Evolutionary conservation across 30 jellyfish, hydroid and myxozoan species (phyloP), one percentile per base, ranked within the genome.

Genomic region (Aurelia sp.): DNA sequence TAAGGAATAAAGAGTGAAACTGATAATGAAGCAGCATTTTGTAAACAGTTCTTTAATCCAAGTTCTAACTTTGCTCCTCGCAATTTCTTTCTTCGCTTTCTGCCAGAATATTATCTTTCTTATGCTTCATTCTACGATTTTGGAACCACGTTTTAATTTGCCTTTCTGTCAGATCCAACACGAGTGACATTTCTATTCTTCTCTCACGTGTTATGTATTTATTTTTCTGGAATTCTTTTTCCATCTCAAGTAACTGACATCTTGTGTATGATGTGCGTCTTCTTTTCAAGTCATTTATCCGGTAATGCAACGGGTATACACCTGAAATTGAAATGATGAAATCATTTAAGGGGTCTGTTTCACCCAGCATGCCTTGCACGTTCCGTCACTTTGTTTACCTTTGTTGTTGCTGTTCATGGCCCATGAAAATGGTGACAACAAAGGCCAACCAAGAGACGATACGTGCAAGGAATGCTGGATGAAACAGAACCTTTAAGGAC

Each of bases 61-160:
- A 7, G 53, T 73, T 35, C 48, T 72, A 15, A 22, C 9, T 40
- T 40, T 58, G 8, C 18, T 80, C 31, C 3, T 40, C 82, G 3
- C 48, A 30, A 20, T 18, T n/a, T 19, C 63, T 51, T 12, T 66
- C 63, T 12, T 40, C 62, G 11, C 35, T 71, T 10, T 40, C 62
- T 47, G 91, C 20, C 51, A 38, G 18, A 5, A 9, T 13, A 10
- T 38, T 83, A 57, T 85, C 95, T 76, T 81, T 91, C 62, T 91
- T 91, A 22, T 75, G 77, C 67, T 91, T 91, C 98, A 91, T 91
- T 73, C 98, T 75, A 68, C 98, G 66, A 71, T 92, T 92, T 72
- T 92, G 98, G 68, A 92, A 92, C 98, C 98, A 92, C 38, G 98
- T 92, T 66, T 92, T 92, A 9, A 92, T 87, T 82, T 92, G 98